These are phyloP conservation scores for Zosterops pallidus DNA, from an alignment of 2,113 vertebrate genomes.

Conservation along the genomic window DNA sequence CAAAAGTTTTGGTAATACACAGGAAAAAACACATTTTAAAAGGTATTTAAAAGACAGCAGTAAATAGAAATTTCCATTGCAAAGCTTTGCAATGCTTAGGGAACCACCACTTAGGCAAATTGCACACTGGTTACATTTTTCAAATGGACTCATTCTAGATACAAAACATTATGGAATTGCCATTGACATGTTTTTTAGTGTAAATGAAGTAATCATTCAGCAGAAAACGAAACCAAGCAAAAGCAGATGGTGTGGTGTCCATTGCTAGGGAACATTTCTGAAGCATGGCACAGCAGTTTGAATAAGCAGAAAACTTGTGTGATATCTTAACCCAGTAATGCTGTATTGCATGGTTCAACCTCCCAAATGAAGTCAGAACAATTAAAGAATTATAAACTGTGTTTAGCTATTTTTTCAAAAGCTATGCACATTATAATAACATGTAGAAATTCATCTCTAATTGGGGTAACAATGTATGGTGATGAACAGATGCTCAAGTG, in stretches of 20 bases:
- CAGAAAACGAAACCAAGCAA: conserved; percentile 4
- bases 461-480: background rate
- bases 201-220: background rate
- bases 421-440: rapidly evolving
- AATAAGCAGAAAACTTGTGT: background rate
- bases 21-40: background rate
- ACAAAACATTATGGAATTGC: background rate
- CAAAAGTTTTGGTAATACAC: background rate
- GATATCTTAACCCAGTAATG: background rate
- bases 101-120: background rate
- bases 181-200: background rate
- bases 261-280: background rate
- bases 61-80: background rate
- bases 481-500: background rate
- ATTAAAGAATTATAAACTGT: background rate
- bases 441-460: background rate
- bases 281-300: background rate
- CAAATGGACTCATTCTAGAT: background rate
- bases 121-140: background rate
- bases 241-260: background rate
- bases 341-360: background rate
- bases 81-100: background rate
- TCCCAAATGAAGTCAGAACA: background rate
- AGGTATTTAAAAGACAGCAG: background rate
- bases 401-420: background rate